Evolutionary conservation across 1,140 invertebrate species (phyloP).

Genomic region (Drosophila takahashii): DNA sequence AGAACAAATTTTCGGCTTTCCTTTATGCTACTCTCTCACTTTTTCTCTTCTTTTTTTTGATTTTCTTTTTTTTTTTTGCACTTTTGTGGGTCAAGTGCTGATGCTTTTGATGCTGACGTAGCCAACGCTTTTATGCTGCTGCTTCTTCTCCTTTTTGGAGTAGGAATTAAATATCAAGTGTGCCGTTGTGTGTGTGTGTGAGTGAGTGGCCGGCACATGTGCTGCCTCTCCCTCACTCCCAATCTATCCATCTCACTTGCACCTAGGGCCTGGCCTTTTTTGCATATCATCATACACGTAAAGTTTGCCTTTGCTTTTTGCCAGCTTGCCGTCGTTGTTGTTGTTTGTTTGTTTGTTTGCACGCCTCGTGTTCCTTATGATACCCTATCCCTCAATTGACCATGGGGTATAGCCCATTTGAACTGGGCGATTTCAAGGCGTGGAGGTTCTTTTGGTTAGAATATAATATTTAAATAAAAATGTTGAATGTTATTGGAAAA

Average conservation of each 20-base stretch:
- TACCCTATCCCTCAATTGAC: slow-evolving; percentile 15
- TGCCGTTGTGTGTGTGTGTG: slow-evolving; percentile 14
- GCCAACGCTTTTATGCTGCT: slow-evolving; percentile 58
- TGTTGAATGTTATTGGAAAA: background rate
- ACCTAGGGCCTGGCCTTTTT: slow-evolving; percentile 57
- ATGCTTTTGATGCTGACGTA: slow-evolving; percentile 72
- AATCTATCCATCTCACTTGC: slow-evolving; percentile 6
- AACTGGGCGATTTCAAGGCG: background rate
- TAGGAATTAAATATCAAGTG: slow-evolving; percentile 79
- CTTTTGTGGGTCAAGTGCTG: slow-evolving; percentile 69
- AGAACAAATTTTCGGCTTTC: slow-evolving; percentile 36
- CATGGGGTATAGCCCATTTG: background rate
- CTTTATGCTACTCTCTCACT: slow-evolving; percentile 31
- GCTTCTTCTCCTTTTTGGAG: slow-evolving; percentile 66
- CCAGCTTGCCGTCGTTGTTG: slow-evolving; percentile 44
- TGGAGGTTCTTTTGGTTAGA: background rate
- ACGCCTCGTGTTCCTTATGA: slow-evolving; percentile 36
- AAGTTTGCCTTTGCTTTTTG: slow-evolving; percentile 76
- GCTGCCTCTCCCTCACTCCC: slow-evolving; percentile 29
- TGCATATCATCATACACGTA: slow-evolving; percentile 79
- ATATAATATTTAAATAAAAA: background rate
- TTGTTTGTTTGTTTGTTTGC: slow-evolving; percentile 56
- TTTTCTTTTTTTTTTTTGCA: slow-evolving; percentile 15
- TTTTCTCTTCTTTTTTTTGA: slow-evolving; percentile 18
- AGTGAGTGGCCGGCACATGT: slow-evolving; percentile 51